Conservation (phyloP, 2,888 invertebrate genomes). For the Cantharis lateralis region DNA sequence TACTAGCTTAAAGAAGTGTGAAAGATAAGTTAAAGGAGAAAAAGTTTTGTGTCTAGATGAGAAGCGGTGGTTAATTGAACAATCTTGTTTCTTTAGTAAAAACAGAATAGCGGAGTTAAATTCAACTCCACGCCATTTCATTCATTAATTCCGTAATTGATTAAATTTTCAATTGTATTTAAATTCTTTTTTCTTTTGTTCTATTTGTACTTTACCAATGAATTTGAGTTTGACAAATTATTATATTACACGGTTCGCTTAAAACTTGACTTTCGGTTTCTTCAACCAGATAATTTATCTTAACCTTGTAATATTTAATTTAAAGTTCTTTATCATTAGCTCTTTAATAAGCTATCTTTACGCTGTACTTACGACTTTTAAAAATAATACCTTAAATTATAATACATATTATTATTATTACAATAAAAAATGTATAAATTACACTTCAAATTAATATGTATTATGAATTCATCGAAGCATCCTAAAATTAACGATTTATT, state of each 20-base stretch:
- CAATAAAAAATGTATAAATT: background rate
- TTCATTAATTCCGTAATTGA: constrained; percentile 44
- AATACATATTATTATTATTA: background rate
- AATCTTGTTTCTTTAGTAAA: constrained; percentile 43
- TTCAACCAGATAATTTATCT: constrained; percentile 5
- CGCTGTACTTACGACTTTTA: background rate
- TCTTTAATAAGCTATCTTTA: background rate
- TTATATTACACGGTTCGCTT: constrained; percentile 28
- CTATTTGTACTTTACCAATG: constrained; percentile 30
- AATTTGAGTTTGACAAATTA: constrained; percentile 30
- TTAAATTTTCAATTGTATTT: constrained; percentile 43
- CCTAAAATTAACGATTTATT: background rate
- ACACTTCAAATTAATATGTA: background rate
- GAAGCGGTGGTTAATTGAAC: constrained; percentile 48
- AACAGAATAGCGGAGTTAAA: constrained; percentile 41
- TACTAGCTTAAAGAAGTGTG: constrained; percentile 39
- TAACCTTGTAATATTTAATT: constrained; percentile 1
- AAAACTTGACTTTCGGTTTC: constrained; percentile 11
- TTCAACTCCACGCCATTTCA: constrained; percentile 41
- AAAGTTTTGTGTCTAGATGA: constrained; percentile 46
- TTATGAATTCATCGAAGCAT: background rate
- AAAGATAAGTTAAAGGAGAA: constrained; percentile 39
- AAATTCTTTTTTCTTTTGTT: constrained; percentile 33
- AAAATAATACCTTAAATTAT: background rate
- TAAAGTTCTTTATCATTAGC: background rate